Evolutionary conservation across 2,113 vertebrate species (phyloP), one percentile per base, ranked within the genome.

Genomic region (Labeo catla): DNA sequence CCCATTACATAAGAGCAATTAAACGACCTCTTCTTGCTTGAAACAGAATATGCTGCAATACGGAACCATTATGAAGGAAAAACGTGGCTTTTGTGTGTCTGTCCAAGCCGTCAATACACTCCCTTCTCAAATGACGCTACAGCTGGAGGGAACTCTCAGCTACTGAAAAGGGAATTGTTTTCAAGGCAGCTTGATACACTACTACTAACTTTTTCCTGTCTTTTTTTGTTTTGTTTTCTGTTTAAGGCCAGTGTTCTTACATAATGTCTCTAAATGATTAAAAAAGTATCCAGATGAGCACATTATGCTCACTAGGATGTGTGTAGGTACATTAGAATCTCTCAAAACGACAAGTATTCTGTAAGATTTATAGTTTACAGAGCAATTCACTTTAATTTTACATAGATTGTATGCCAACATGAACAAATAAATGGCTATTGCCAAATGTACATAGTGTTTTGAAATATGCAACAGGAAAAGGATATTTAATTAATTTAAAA

Each of bases 1-100:
- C 15, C 15, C 81, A 68, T 86, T 81, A 81, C n/a, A 43, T 59
- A 81, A 76, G 10, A n/a, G 21, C 77, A 49, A 54, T 84, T 47
- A 80, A 81, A 73, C 16, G 54, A 54, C 23, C 16, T 78, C 6
- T 39, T 23, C 7, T 81, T 5, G n/a, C 59, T 65, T 81, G 43
- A 50, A 65, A 66, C 34, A 2, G 21, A 66, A 49, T 34, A 81
- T 16, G 23, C 43, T 15, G 78, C 78, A 6, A 49, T 19, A 81
- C 21, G 19, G 59, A 65, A 16, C 77, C 36, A 80, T 80, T 45
- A 65, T 13, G 39, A 81, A 21, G 39, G n/a, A 47, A 10, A 81
- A 65, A 49, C 45, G 28, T 28, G 13, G 59, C 79, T 65, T 81
- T 65, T 47, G 72, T 65, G n/a, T 19, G 8, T 47, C 13, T 49